Base-by-base conservation (phyloP, 2,113 vertebrate genomes). In the Nestor notabilis region DNA sequence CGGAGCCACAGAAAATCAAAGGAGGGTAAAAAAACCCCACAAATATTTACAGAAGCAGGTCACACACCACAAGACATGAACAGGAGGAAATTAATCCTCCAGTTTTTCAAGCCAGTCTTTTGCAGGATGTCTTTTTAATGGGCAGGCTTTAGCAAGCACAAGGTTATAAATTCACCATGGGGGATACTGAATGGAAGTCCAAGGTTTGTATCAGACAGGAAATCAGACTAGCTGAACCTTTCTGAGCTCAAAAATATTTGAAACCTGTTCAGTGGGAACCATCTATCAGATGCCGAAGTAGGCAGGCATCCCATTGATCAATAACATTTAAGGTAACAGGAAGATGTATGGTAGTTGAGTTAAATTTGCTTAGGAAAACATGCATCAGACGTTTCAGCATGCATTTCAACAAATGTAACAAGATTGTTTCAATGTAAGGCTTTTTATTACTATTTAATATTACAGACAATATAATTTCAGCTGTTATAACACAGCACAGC, bases 381-480 rank as follows among this genome's bases (percentile, higher is more conserved):
- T 39, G 17, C 17, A 63, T 50, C 50, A 86, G 83, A 15, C 20
- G 60, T 78, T 94, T 90, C 68, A 92, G 16, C 7, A 31, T 23
- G 14, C 43, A 61, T 94, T 94, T 93, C 53, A 70, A 8, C 7
- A 90, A 69, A 89, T 23, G 14, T n/a, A 83, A 83, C 15, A 53
- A 53, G 25, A 89, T 12, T 64, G 23, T 63, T 91, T 89, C 74
- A 79, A 13, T 79, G 11, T 68, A 76, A 68, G 35, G 8, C 14
- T 87, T 84, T 74, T 83, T 81, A 52, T 79, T 93, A 53, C 63
- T 80, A 72, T 88, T 77, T 83, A 94, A 72, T 82, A 33, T 91
- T 83, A 65, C 18, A 79, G 17, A 68, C 39, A 83, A 35, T 50
- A 53, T 35, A 80, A 79, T 74, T 31, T 88, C 53, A 86, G 16